Evolutionary conservation across 2,888 invertebrate species (phyloP).

Genomic region (Eristalinus aeneus): DNA sequence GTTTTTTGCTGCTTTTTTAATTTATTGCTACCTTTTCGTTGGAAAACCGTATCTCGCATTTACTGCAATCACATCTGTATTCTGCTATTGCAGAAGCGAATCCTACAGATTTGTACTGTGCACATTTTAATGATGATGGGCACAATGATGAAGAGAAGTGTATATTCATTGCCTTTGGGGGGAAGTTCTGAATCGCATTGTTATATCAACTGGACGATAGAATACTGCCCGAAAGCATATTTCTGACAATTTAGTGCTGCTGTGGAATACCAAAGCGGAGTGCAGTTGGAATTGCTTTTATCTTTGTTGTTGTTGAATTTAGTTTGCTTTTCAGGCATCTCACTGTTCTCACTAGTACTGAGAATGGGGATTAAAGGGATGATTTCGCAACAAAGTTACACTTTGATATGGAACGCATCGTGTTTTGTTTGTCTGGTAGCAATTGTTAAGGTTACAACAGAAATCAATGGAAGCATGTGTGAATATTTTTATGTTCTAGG

Average conservation of each 20-base stretch:
- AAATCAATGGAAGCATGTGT: not conserved
- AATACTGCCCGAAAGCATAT: constrained; percentile 49
- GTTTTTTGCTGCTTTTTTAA: constrained; percentile 36
- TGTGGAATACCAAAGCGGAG: constrained; percentile 20
- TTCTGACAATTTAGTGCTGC: constrained; percentile 47
- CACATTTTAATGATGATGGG: constrained; percentile 64
- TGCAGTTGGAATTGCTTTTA: constrained; percentile 41
- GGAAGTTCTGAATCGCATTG: constrained; percentile 46
- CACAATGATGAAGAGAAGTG: constrained; percentile 33
- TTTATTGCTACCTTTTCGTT: constrained; percentile 47
- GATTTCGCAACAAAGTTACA: not conserved
- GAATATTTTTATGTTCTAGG: not conserved
- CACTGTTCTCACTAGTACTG: constrained; percentile 15
- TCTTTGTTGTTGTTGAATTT: constrained; percentile 54
- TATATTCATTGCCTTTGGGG: constrained; percentile 43
- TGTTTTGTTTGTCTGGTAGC: not conserved
- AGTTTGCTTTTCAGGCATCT: constrained; percentile 21
- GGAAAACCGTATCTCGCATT: constrained; percentile 26
- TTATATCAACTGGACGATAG: constrained; percentile 60
- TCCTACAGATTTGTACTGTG: constrained; percentile 44
- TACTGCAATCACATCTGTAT: constrained; percentile 52
- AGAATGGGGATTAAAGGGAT: not conserved
- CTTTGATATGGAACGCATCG: not conserved
- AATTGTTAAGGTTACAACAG: not conserved
- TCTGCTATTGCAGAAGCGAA: constrained; percentile 17